Evolutionary conservation across 1,140 invertebrate species (phyloP), one percentile per base, ranked within the genome.

Genomic region (Heliothis subflexa): DNA sequence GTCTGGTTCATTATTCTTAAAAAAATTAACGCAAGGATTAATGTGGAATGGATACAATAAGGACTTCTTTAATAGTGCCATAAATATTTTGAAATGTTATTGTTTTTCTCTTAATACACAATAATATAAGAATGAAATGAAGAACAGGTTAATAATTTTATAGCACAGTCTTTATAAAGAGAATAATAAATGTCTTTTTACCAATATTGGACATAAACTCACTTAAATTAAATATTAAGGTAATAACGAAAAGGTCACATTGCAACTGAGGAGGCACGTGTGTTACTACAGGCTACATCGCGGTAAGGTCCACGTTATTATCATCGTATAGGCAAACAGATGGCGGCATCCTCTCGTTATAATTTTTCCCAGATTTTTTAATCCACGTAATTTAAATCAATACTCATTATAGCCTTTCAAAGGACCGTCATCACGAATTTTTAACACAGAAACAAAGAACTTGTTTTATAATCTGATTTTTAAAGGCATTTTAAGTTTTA

Each of bases 351-450:
- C 79, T 84, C 87, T 89, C 87, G 88, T 93, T 93, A 91, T 93
- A 94, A 93, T 94, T 92, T 93, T 94, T 90, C 88, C 86, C 87
- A 89, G 88, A 91, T 90, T 91, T 87, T 92, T 93, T 93, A 91
- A 93, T 91, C 89, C 92, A 85, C 89, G 86, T 86, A 91, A 91
- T 93, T 93, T 93, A 92, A 94, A 94, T 94, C 93, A 94, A 94
- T 94, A 92, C 91, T 91, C 91, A 91, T 93, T 94, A 94, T 93
- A 89, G 89, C 83, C 90, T 89, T 90, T 82, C 84, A 88, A 92
- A 91, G 87, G 91, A 92, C 90, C 89, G 89, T 90, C 89, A 90
- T 92, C 85, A 88, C 77, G 87, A 86, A 88, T 85, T 87, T 89
- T 90, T 87, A 90, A 86, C 88, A 89, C 81, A 85, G 85, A 83